Evolutionary conservation across 1,140 invertebrate genomes (phyloP), one percentile per base, ranked within the genome.

Genomic region (Anagrus nilaparvatae): DNA sequence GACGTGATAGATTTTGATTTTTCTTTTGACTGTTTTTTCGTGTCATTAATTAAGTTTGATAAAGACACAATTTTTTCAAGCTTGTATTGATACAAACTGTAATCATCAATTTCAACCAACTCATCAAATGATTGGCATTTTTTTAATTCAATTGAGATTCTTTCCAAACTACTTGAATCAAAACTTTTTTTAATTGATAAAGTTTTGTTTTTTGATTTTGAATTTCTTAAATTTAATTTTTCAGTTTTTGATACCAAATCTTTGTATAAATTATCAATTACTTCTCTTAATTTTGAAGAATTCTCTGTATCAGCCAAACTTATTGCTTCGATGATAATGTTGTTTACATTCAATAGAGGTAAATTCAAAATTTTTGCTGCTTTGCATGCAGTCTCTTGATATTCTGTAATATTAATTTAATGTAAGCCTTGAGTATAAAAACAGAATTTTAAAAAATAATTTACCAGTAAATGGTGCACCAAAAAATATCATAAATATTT

Each of bases 391-490:
- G 50, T 32, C 40, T 58, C 50, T 42, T 61, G 53, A 33, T 58
- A 61, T 24, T 58, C 58, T 62, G 35, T 24, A 17, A 34, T 14
- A 37, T 4, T 10, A 4, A 27, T 27, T 27, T 27, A 12, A 27
- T 25, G 10, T 5, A 13, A 40, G 8, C 2, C 12, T 27, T 3
- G 23, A 37, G 5, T 10, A 16, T 21, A 10, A 36, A 28, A 4
- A 8, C 12, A 32, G 7, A 25, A 32, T 23, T 41, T 37, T 23
- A 12, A 14, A 2, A 2, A 41, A 34, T 12, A 34, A 3, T 10
- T n/a, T 53, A 63, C 60, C 53, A 3, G 58, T 60, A 17, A 54
- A 59, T 13, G 58, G 52, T 13, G 58, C 58, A 19, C 61, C 61
- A 23, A 62, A 51, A 41, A 62, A 63, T 41, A 64, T 53, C 16